Percentiles rank a stretch among this genome's conserved stretches.
Evolutionary conservation across 2,888 invertebrate species (phyloP).

Genomic region (Brachyptera putata): DNA sequence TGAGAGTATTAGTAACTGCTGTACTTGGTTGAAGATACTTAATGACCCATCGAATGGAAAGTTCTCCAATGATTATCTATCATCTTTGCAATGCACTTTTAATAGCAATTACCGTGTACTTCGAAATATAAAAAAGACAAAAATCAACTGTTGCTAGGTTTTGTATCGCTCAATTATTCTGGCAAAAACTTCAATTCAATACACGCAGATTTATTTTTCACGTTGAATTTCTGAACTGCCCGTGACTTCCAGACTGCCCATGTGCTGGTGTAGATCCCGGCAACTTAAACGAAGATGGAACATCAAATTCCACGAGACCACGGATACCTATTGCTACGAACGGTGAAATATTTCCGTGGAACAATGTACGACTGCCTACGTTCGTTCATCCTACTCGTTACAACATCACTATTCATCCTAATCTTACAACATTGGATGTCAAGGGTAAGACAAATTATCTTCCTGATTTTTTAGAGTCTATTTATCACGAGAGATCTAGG

Average conservation of each 20-base stretch:
- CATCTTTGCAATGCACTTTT: too few species aligned
- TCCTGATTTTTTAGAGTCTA: background rate
- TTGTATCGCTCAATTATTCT: too few species aligned
- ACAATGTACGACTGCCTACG: constrained; percentile 69
- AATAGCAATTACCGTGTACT: too few species aligned
- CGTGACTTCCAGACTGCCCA: constrained; percentile 64
- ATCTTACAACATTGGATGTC: constrained; percentile 82
- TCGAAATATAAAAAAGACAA: too few species aligned
- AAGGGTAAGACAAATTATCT: constrained; percentile 74
- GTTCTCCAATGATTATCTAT: too few species aligned
- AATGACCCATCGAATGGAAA: too few species aligned
- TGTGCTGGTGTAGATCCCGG: constrained; percentile 63
- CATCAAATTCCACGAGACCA: constrained; percentile 52
- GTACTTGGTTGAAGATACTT: too few species aligned
- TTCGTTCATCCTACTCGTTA: constrained; percentile 78
- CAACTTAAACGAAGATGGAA: constrained; percentile 51
- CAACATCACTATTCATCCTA: constrained; percentile 86
- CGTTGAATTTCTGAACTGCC: too few species aligned
- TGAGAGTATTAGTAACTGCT: too few species aligned
- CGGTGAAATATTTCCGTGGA: constrained; percentile 73
- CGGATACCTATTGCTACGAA: constrained; percentile 67
- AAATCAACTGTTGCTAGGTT: too few species aligned
- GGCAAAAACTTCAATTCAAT: too few species aligned
- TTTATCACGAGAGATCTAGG: background rate
- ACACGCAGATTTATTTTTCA: too few species aligned